A percentile compares a stretch with the other conserved stretches of the same genome.
phyloP scores from a whole-genome alignment of 2,113 vertebrate genomes.

The Dolichallabes microphthalmus region DNA sequence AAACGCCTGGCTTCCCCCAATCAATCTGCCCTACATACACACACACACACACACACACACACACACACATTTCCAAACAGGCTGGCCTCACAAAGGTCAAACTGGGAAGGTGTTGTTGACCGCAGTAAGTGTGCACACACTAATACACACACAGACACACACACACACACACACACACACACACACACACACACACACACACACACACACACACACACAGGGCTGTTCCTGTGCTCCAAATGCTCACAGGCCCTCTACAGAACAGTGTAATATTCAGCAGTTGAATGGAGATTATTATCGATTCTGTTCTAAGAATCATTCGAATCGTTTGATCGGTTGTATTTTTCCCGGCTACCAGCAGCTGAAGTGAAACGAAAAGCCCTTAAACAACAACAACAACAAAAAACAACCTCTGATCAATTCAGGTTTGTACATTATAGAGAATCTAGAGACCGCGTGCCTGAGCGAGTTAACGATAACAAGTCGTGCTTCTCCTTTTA shows the following conservation, averaged over 20 bases:
- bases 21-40: no score
- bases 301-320: constrained; percentile 78
- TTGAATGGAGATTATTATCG: constrained; percentile 45
- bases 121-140: background rate
- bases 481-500: constrained; percentile 14
- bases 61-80: background rate
- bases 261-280: background rate
- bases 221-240: constrained; percentile 5
- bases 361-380: constrained; percentile 24
- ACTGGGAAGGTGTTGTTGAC: no score
- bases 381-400: background rate
- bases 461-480: constrained; percentile 9
- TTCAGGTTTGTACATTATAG: constrained; percentile 35
- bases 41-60: background rate
- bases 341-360: constrained; percentile 36
- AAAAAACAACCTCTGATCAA: background rate
- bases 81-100: background rate
- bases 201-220: constrained; percentile 4
- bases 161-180: constrained; percentile 2
- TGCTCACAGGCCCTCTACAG: constrained; percentile 4
- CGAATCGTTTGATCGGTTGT: constrained; percentile 11
- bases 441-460: constrained; percentile 22
- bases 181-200: background rate
- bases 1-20: constrained; percentile 17
- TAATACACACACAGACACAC: background rate